These are phyloP conservation scores for Smithornis capensis DNA, from an alignment of 2,113 vertebrate species.

Conservation along the genomic window DNA sequence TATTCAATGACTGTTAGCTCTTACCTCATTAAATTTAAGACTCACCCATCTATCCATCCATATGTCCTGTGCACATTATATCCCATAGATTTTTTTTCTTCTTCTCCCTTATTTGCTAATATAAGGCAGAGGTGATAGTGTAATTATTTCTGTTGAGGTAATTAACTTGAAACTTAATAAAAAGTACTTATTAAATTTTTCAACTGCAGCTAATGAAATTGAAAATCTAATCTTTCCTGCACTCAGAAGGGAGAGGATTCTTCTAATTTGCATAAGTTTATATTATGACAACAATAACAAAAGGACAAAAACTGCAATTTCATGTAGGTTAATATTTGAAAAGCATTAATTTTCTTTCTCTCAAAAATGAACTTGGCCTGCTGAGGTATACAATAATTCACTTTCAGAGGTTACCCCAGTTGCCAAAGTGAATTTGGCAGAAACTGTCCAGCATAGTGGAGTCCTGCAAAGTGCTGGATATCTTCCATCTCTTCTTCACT, in stretches of 20 bases:
- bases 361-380: not conserved
- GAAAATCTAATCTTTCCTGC: not conserved
- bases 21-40: not conserved
- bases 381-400: fast-evolving
- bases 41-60: not conserved
- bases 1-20: not conserved
- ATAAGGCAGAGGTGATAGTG: not conserved
- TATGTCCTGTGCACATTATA: not conserved
- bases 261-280: not conserved
- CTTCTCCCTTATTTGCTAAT: not conserved
- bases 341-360: not conserved
- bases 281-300: not conserved
- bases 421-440: not conserved
- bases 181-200: not conserved
- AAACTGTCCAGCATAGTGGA: not conserved
- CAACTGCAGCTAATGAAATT: not conserved
- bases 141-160: not conserved
- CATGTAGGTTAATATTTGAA: not conserved
- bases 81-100: not conserved
- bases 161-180: not conserved
- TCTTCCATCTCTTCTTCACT: not conserved
- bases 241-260: not conserved
- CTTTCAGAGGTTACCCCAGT: not conserved
- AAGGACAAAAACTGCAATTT: not conserved
- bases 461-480: not conserved